Evolutionary conservation across 2,797 vertebrate genomes (phyloP).

Genomic region (Spea hammondii): DNA sequence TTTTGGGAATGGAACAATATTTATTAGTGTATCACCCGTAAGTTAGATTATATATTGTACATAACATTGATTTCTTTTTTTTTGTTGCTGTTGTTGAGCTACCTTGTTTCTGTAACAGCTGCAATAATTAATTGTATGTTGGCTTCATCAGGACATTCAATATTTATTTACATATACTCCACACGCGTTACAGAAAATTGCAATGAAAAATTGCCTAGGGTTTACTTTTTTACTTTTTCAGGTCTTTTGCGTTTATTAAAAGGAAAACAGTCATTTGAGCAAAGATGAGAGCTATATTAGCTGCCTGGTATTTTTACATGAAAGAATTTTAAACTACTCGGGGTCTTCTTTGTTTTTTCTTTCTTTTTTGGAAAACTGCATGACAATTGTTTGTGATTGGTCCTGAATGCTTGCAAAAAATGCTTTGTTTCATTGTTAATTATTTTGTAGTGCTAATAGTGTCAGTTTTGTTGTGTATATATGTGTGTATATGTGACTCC

Average conservation of each 20-base stretch:
- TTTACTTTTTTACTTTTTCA: constrained; percentile 12
- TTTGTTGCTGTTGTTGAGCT: constrained; percentile 67
- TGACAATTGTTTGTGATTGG: constrained; percentile 41
- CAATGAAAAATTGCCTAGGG: constrained; percentile 1
- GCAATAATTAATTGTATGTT: constrained; percentile 76
- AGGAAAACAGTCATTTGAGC: constrained; percentile 23
- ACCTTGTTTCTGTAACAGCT: constrained; percentile 76
- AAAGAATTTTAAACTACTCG: constrained; percentile 31
- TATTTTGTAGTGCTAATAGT: constrained; percentile 44
- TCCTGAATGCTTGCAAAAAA: constrained; percentile 41
- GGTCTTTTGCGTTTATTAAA: constrained; percentile 28
- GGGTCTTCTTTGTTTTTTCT: background rate
- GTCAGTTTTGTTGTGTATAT: constrained; percentile 43
- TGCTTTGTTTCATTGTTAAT: constrained; percentile 22
- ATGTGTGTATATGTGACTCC: constrained; percentile 5
- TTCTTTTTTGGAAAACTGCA: constrained; percentile 29
- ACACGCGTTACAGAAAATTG: background rate
- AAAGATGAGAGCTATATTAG: constrained; percentile 48
- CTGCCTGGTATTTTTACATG: constrained; percentile 35
- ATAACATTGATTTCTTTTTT: constrained; percentile 63
- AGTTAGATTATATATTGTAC: constrained; percentile 57
- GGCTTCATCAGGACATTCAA: constrained; percentile 74
- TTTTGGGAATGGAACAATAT: constrained; percentile 65
- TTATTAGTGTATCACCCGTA: constrained; percentile 68
- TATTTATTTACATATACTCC: constrained; percentile 56